Evolutionary conservation across 1,140 invertebrate species (phyloP).

Genomic region (Bemisia tabaci): DNA sequence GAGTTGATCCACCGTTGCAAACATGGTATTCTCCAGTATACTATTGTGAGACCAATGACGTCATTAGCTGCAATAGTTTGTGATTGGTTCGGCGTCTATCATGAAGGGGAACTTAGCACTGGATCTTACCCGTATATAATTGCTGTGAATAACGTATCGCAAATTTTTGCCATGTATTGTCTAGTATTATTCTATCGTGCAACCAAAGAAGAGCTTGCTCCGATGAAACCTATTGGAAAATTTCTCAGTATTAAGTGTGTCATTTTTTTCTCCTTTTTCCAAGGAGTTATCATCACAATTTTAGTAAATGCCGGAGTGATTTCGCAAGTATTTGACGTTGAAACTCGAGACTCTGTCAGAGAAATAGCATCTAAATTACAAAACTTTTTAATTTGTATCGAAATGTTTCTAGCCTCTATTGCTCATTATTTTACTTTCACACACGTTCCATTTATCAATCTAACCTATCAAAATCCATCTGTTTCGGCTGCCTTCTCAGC

Average conservation of each 20-base stretch:
- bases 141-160: conserved; percentile 84
- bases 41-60: conserved; percentile 73
- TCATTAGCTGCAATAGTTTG: conserved; percentile 61
- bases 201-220: conserved; percentile 68
- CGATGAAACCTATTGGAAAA: conserved; percentile 87
- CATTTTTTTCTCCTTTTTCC: conserved; percentile 95
- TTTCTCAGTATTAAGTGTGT: conserved; percentile 97
- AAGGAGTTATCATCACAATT: conserved; percentile 78
- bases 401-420: conserved; percentile 92
- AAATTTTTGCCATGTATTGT: conserved; percentile 94
- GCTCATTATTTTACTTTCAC: conserved; percentile 93
- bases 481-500: conserved; percentile 39
- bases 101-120: conserved; percentile 74
- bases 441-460: conserved; percentile 59
- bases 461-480: conserved; percentile 30
- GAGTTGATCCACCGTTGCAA: conserved; percentile 89
- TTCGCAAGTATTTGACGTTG: conserved; percentile 49
- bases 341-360: conserved; percentile 35
- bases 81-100: conserved; percentile 70
- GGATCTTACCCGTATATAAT: conserved; percentile 81
- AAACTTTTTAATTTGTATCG: conserved; percentile 93
- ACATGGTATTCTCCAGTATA: conserved; percentile 92
- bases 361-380: conserved; percentile 66
- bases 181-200: conserved; percentile 87
- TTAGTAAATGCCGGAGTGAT: conserved; percentile 66